These are phyloP conservation scores for Rhombomys opimus DNA, from an alignment of 2,113 vertebrate genomes.

Conservation along the genomic window DNA sequence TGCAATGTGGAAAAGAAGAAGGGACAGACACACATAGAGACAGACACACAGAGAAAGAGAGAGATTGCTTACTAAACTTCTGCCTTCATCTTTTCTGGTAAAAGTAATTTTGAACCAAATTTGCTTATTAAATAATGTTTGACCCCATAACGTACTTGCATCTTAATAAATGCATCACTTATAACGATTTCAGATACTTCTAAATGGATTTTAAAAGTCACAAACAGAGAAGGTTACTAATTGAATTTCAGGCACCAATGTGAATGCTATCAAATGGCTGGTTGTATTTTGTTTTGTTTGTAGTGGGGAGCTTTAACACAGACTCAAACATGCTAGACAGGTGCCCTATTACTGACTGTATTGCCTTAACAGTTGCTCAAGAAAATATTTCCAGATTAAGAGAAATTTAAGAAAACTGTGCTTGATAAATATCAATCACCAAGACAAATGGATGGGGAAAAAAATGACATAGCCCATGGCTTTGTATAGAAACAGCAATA, in stretches of 20 bases:
- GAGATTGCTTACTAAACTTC: neutral
- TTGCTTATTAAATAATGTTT: neutral
- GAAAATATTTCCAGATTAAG: neutral
- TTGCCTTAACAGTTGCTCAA: neutral
- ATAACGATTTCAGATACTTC: neutral
- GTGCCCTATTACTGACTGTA: neutral
- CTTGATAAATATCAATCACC: neutral
- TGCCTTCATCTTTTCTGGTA: neutral
- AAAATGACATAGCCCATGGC: neutral
- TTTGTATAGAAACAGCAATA: neutral
- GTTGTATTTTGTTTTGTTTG: neutral
- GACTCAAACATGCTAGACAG: neutral
- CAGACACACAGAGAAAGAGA: neutral
- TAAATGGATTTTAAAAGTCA: neutral
- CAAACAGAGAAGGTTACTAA: neutral
- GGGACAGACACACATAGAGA: neutral
- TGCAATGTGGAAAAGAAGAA: neutral
- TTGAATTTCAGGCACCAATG: neutral
- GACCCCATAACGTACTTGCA: neutral
- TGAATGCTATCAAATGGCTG: neutral
- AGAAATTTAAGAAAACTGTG: neutral
- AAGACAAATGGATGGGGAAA: neutral
- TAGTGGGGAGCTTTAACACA: neutral
- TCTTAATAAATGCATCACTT: neutral
- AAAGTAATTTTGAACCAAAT: neutral